Evolutionary conservation across 2,888 invertebrate species (phyloP).

Genomic region (Spodoptera littoralis): DNA sequence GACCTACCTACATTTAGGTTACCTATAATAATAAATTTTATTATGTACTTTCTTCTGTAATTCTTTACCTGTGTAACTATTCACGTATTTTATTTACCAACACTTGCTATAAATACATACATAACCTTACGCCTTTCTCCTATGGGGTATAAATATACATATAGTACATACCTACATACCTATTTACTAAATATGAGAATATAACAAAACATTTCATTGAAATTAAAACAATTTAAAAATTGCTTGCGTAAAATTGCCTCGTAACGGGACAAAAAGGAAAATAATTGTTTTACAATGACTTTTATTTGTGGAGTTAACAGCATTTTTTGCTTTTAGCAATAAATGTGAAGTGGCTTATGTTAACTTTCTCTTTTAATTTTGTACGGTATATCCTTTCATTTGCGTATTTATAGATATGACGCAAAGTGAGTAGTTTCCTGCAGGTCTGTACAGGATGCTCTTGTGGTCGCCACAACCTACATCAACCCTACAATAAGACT

Average conservation of each 20-base stretch:
- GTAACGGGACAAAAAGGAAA: constrained; percentile 7
- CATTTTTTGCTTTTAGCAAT: constrained; percentile 2
- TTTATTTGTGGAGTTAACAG: constrained; percentile 16
- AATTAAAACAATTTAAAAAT: constrained; percentile 47
- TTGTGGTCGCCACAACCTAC: constrained; percentile 43
- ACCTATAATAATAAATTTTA: too few species aligned
- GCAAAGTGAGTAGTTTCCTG: constrained; percentile 18
- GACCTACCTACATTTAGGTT: too few species aligned
- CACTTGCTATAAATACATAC: too few species aligned
- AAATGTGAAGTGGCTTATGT: background rate
- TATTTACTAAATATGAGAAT: too few species aligned
- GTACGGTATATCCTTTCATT: constrained; percentile 7
- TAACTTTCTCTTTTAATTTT: constrained; percentile 42
- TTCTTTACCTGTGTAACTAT: too few species aligned
- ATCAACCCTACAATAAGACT: constrained; percentile 22
- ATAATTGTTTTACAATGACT: constrained; percentile 21
- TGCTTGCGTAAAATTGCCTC: constrained; percentile 32
- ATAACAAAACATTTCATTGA: constrained; percentile 25
- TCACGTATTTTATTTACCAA: too few species aligned
- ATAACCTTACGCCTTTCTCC: too few species aligned
- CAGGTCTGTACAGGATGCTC: constrained; percentile 42
- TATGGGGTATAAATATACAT: too few species aligned
- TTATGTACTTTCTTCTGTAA: too few species aligned
- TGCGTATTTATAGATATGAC: constrained; percentile 1
- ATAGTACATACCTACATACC: too few species aligned